phyloP scores from a whole-genome alignment of 92 coral and sea anemone species.

The Palythoa grandiflora region DNA sequence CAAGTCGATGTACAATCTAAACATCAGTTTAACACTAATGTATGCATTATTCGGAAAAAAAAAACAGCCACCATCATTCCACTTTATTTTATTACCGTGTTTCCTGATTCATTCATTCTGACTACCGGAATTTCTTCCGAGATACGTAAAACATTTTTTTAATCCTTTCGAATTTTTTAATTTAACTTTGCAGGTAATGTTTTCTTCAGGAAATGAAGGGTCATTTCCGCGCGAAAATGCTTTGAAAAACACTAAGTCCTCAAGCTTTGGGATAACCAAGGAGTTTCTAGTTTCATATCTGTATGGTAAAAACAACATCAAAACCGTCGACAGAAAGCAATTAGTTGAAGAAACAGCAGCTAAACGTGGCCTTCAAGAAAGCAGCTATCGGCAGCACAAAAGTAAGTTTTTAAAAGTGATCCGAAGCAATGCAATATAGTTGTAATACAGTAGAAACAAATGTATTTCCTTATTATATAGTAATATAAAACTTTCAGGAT shows the following conservation, averaged over 20 bases:
- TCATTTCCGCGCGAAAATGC: background rate
- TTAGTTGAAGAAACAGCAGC: slow-evolving; percentile 4
- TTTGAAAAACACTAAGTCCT: background rate
- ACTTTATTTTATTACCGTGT: background rate
- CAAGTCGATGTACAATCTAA: background rate
- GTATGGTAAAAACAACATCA: slow-evolving; percentile 57
- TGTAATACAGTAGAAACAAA: background rate
- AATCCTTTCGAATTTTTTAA: background rate
- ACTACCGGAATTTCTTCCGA: too few species aligned
- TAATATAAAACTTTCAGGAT: too few species aligned
- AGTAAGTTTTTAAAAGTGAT: background rate
- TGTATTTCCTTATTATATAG: background rate
- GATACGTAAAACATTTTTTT: background rate
- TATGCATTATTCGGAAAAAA: background rate
- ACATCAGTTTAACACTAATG: background rate
- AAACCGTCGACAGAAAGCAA: slow-evolving; percentile 46
- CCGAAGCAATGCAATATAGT: background rate
- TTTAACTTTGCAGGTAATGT: slow-evolving; percentile 9
- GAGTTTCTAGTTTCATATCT: slow-evolving; percentile 24
- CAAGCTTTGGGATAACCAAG: background rate
- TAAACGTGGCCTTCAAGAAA: background rate
- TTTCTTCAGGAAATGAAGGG: background rate
- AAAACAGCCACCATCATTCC: background rate
- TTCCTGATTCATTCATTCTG: background rate
- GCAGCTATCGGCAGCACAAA: background rate